phyloP scores from a whole-genome alignment of 2,113 vertebrate species.

The Bufo gargarizans region DNA sequence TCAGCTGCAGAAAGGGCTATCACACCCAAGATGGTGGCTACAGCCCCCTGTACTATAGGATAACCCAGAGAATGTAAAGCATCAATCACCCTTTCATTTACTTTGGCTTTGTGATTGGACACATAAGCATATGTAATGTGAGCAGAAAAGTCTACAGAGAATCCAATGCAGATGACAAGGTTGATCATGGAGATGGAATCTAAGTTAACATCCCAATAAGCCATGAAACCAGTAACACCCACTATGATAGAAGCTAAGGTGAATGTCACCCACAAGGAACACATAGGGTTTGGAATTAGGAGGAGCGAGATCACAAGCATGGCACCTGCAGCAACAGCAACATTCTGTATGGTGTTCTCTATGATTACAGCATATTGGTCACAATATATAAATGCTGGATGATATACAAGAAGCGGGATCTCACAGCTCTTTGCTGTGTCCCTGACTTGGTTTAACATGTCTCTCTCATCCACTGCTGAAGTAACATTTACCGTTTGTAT shows the following conservation, averaged over 20 bases:
- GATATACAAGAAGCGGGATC: slow-evolving; percentile 73
- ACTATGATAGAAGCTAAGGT: slow-evolving; percentile 75
- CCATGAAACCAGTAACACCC: slow-evolving; percentile 77
- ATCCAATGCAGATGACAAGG: slow-evolving; percentile 79
- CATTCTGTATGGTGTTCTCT: slow-evolving; percentile 68
- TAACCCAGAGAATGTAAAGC: slow-evolving; percentile 73
- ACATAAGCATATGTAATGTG: slow-evolving; percentile 58
- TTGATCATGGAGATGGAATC: slow-evolving; percentile 80
- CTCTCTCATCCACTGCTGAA: slow-evolving; percentile 62
- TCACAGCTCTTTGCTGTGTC: slow-evolving; percentile 66
- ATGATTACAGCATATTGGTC: slow-evolving; percentile 75
- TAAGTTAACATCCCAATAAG: slow-evolving; percentile 73
- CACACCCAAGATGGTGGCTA: slow-evolving; percentile 79
- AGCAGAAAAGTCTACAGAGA: slow-evolving; percentile 61
- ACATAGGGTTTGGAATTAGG: slow-evolving; percentile 74
- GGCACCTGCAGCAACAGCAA: slow-evolving; percentile 66
- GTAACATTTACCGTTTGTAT: slow-evolving; percentile 72
- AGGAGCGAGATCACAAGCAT: slow-evolving; percentile 71
- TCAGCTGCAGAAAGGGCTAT: slow-evolving; percentile 70
- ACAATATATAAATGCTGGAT: slow-evolving; percentile 76
- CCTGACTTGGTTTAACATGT: slow-evolving; percentile 71
- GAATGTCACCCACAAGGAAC: slow-evolving; percentile 74
- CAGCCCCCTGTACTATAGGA: slow-evolving; percentile 67
- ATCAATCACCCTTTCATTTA: slow-evolving; percentile 68
- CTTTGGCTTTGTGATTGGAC: slow-evolving; percentile 64